Evolutionary conservation across 2,888 invertebrate species (phyloP), one percentile per base, ranked within the genome.

Genomic region (Rhamphomyia laevipes): DNA sequence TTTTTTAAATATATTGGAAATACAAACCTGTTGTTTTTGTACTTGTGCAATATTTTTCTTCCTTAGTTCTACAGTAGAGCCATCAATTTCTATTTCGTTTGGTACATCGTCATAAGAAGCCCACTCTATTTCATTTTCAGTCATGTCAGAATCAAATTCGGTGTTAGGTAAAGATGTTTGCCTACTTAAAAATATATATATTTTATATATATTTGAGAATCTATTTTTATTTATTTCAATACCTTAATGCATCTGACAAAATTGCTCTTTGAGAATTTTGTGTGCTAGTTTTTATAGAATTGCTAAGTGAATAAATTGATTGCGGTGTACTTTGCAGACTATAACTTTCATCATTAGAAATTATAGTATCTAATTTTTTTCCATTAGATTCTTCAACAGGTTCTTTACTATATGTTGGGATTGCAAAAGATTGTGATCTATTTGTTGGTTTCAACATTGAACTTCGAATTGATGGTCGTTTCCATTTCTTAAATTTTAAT

Each of bases 101-200:
- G 66, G 62, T n/a, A 63, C 61, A 27, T 61, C 62, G 31, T 66
- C 65, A 33, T 55, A 55, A 1, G 61, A 62, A 30, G 62, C 59
- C 67, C 68, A 69, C 31, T 66, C 68, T 7, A 61, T 45, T 43
- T 64, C 64, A 37, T 61, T 66, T 57, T 80, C 80, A 1, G 76
- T 76, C 33, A 78, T 68, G 58, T 80, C 81, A n/a, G 78, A 66
- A 55, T 84, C 84, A 0, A 81, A 80, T 50, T 80, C 78, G 17
- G 81, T 83, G 62, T 86, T 86, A 1, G 88, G 88, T 56, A 88
- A 68, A 7, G 87, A 88, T 45, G 82, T 81, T 75, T 88, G 88
- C 12, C 85, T 75, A 61, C 9, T 27, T 57, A 55, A 47, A 21
- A 51, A 49, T 45, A 45, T n/a, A n/a, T n/a, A n/a, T n/a, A n/a